Base-by-base conservation (phyloP, 2,888 invertebrate species). In the Melinaea menophilus region DNA sequence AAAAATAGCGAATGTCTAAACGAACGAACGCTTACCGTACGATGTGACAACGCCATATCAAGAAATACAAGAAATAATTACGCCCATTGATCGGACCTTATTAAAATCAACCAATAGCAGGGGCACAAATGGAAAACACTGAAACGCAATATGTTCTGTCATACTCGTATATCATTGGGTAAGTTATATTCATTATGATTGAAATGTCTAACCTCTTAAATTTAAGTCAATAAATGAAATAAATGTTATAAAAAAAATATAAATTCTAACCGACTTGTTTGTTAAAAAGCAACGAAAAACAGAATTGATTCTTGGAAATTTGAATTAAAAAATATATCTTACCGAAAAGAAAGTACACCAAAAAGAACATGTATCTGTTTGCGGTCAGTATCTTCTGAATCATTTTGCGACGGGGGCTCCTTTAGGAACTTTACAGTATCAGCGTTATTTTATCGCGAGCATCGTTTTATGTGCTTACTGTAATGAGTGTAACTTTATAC, bases 1-100 rank as follows among this genome's bases (percentile, higher is more conserved):
- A 85, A 86, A 84, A 84, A 75, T 72, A 66, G 75, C 76, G 64
- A 67, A 69, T 72, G 71, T 68, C 73, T 73, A 73, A 72, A 70
- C 68, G 72, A 71, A 75, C 69, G 66, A 63, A 65, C 69, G 59
- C 67, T 69, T 71, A 72, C 85, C 85, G 75, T 85, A 84, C 74
- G 75, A 78, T 82, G 77, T 81, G 5, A 9, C 31, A 31, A 22
- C 7, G 31, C 31, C 31, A 76, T 79, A 78, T 70, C 67, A 78
- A 81, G 82, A 84, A 85, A 86, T 84, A 87, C 86, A 80, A 86
- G 82, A 84, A 87, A 90, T 86, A 88, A 88, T 89, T 88, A 89
- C 89, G 88, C 88, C 88, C 88, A 87, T 88, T 88, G 86, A 88
- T 87, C 84, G 83, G 75, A 77, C 82, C 88, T 88, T 86, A 88